Evolutionary conservation across 2,113 vertebrate genomes (phyloP).

Genomic region (Microcebus lehilahytsara): DNA sequence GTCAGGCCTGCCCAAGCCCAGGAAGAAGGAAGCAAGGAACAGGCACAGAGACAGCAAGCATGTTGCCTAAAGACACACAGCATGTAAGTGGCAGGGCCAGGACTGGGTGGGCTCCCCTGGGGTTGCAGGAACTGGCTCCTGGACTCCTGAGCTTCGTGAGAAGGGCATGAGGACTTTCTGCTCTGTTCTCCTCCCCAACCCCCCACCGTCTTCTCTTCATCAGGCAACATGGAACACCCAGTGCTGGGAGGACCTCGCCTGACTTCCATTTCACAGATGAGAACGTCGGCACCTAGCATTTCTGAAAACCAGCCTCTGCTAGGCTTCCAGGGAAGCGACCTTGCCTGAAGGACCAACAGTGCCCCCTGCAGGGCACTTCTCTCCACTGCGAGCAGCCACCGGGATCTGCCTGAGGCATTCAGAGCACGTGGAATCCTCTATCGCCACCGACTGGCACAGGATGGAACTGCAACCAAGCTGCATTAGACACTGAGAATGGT

Average conservation of each 20-base stretch:
- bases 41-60: background rate
- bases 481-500: background rate
- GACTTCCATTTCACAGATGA: background rate
- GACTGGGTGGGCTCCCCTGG: background rate
- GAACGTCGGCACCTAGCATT: accelerated
- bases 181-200: background rate
- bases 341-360: background rate
- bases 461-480: background rate
- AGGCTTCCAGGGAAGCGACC: background rate
- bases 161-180: background rate
- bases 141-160: background rate
- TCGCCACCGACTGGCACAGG: background rate
- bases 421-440: accelerated
- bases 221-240: background rate
- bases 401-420: accelerated
- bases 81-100: background rate
- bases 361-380: background rate
- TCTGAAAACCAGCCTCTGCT: background rate
- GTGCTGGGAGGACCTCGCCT: background rate
- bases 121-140: background rate
- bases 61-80: background rate
- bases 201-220: background rate
- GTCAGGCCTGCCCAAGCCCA: background rate
- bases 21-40: background rate
- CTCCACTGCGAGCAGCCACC: background rate